These are phyloP conservation scores for Nettapus auritus DNA, from an alignment of 2,113 vertebrate species.

Conservation along the genomic window DNA sequence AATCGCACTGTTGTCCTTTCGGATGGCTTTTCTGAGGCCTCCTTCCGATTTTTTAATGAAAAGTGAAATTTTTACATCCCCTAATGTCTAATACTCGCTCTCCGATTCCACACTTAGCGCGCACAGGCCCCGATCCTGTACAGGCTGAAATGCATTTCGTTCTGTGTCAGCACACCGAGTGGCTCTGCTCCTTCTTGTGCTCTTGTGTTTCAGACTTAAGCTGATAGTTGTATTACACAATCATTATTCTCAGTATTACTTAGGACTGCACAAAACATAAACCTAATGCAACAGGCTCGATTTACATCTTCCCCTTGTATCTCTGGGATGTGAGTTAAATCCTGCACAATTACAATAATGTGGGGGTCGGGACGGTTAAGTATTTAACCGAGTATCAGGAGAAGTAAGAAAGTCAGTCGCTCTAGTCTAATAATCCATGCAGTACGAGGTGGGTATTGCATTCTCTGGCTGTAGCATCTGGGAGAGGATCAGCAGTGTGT, in stretches of 20 bases:
- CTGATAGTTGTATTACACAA: neutral
- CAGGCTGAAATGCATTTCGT: neutral
- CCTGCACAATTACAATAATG: neutral
- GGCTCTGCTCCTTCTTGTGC: neutral
- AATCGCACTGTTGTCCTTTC: neutral
- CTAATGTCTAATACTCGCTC: neutral
- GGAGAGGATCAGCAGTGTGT: constrained; percentile 18
- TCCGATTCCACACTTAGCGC: neutral
- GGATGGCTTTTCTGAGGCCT: neutral
- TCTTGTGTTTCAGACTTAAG: neutral
- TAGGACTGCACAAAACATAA: neutral
- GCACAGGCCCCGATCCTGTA: neutral
- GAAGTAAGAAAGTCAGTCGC: neutral
- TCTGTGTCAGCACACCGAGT: neutral
- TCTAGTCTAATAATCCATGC: neutral
- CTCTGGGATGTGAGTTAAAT: neutral
- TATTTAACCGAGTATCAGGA: constrained; percentile 9
- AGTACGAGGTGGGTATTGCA: neutral
- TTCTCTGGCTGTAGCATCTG: constrained; percentile 41
- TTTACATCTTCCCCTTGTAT: neutral
- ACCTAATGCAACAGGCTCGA: neutral
- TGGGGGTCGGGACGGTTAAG: neutral
- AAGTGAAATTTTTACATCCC: neutral
- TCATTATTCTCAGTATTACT: constrained; percentile 20
- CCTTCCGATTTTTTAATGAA: neutral